Conservation (phyloP, 2,113 vertebrate species). For the Oophaga pumilio region DNA sequence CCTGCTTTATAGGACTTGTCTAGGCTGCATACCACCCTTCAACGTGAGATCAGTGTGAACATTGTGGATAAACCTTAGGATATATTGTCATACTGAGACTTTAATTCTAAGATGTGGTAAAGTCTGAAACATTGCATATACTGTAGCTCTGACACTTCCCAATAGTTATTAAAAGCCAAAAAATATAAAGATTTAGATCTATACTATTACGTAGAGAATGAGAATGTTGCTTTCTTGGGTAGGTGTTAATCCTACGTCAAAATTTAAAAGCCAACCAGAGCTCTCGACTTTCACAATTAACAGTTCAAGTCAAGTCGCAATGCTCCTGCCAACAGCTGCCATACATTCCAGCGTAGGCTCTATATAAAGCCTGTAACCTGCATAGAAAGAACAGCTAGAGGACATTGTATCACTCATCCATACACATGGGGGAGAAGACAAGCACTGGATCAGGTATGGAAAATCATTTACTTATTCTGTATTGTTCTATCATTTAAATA, state of each 20-base stretch:
- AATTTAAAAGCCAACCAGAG: not conserved
- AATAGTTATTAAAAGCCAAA: not conserved
- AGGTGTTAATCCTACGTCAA: conserved; percentile 25
- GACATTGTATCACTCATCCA: conserved; percentile 57
- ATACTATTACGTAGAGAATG: conserved; percentile 1
- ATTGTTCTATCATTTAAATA: not conserved
- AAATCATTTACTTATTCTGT: not conserved
- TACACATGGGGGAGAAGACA: conserved; percentile 53
- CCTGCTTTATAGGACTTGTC: too few species aligned
- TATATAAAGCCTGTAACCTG: conserved; percentile 76
- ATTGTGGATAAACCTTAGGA: too few species aligned
- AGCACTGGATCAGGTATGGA: conserved; percentile 77
- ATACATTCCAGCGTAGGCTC: conserved; percentile 67
- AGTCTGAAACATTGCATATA: not conserved
- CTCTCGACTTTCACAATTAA: conserved; percentile 53
- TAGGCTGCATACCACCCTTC: too few species aligned
- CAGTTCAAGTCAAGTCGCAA: conserved; percentile 63
- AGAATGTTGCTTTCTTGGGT: conserved; percentile 9
- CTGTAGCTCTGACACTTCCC: not conserved
- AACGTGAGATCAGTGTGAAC: too few species aligned
- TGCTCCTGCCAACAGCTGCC: conserved; percentile 67
- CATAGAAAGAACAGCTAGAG: conserved; percentile 61
- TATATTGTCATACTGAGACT: too few species aligned
- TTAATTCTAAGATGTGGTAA: not conserved
- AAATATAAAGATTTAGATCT: not conserved